Base-by-base conservation (phyloP, 2,888 invertebrate genomes). In the Rugalucina vietnamica region DNA sequence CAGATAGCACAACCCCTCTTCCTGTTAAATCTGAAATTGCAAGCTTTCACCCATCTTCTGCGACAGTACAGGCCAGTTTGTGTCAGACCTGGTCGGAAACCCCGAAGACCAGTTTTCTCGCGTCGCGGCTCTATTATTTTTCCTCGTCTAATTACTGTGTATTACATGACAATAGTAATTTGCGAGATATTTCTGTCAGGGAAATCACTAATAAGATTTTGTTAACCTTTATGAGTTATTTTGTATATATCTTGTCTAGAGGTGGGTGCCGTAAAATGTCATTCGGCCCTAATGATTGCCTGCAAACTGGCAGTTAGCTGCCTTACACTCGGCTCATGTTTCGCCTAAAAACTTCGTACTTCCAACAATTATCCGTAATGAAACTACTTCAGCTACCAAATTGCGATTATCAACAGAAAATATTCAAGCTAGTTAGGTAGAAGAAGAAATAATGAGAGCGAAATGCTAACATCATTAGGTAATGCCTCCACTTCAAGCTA, bases 391-490 rank as follows among this genome's bases (percentile, higher is more conserved):
- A 39, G 37, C 65, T 79, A 73, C 75, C 36, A 79, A 78, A 76
- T 74, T 69, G 72, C 80, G 80, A 80, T 85, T 79, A 82, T 80
- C 69, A 73, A 70, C 69, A 49, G 82, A 80, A 79, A 79, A 82
- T 85, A 79, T 70, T 60, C 54, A 73, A 74, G 85, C 82, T 82
- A 82, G 82, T 82, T 82, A 82, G 82, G 24, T 36, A 50, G 69
- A 75, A 82, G 76, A 37, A 57, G 60, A 36, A 74, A 73, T 83
- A 83, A 83, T 79, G 83, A 83, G 83, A 75, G 72, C 65, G 72
- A 83, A 83, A 83, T 79, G 79, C 76, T 83, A 84, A 84, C 76
- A 50, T 86, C 86, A 79, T 86, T 83, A 83, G 83, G 71, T 83
- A 76, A 80, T 79, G 80, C 78, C 54, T 78, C 78, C 79, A 82